phyloP scores from a whole-genome alignment of 2,113 vertebrate genomes.

The Vidua macroura region DNA sequence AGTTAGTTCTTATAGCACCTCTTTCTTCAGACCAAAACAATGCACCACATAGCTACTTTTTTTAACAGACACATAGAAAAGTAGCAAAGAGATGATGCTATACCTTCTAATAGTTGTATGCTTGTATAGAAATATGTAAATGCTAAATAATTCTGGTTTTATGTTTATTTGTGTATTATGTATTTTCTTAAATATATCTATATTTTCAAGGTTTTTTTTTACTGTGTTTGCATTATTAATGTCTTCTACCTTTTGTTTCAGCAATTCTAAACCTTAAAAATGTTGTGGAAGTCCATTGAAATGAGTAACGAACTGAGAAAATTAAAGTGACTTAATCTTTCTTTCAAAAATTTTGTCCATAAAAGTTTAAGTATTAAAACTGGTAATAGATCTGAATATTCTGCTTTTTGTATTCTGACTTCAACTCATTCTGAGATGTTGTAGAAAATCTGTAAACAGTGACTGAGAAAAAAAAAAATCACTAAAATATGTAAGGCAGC shows the following conservation, averaged over 20 bases:
- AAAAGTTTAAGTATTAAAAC: not conserved
- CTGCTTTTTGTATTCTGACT: not conserved
- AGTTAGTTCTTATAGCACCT: not conserved
- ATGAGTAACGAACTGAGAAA: not conserved
- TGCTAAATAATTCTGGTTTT: not conserved
- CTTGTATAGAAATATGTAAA: not conserved
- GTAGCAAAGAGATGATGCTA: not conserved
- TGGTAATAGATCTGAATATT: not conserved
- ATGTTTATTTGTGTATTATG: not conserved
- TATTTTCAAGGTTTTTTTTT: not conserved
- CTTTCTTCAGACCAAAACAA: not conserved
- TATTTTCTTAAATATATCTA: not conserved
- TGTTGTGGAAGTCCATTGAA: not conserved
- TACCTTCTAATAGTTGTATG: not conserved
- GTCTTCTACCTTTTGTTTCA: not conserved
- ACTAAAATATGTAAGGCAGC: not conserved
- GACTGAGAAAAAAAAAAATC: not conserved
- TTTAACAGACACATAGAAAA: not conserved
- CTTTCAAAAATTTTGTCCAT: not conserved
- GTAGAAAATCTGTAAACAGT: not conserved
- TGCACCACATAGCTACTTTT: accelerated
- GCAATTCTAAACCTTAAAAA: not conserved
- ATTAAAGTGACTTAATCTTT: not conserved
- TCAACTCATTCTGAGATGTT: not conserved
- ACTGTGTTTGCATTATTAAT: not conserved